A percentile compares a stretch with the other conserved stretches of the same genome.
These are phyloP conservation scores for Equus przewalskii DNA, from an alignment of 2,113 vertebrate genomes.

Conservation along the genomic window DNA sequence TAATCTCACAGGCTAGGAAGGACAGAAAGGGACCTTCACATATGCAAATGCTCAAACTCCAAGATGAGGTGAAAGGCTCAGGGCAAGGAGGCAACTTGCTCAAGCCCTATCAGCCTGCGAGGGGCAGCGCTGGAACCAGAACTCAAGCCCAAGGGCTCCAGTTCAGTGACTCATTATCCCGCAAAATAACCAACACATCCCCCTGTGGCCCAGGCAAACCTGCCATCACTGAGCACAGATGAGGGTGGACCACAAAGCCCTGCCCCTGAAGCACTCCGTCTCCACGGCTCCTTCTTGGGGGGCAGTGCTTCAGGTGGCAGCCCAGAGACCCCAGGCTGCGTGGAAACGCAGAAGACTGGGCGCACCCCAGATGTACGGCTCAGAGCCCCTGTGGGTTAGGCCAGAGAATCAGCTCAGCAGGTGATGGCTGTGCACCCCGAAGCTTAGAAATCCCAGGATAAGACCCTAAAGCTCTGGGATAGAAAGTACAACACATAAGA, in stretches of 20 bases:
- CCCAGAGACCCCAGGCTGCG: accelerated
- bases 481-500: background rate
- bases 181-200: accelerated
- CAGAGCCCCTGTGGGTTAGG: background rate
- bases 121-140: background rate
- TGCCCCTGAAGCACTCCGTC: accelerated
- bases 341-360: background rate
- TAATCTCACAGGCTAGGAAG: accelerated
- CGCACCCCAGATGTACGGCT: no score
- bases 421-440: no score
- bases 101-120: background rate
- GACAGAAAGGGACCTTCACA: background rate
- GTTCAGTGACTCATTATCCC: background rate
- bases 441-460: background rate
- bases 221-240: accelerated
- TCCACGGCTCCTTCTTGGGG: accelerated
- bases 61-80: background rate
- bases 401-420: accelerated
- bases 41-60: background rate
- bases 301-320: no score
- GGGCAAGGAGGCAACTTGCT: no score
- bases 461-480: background rate
- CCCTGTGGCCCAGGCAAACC: accelerated
- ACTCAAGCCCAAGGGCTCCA: background rate
- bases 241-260: accelerated